phyloP scores from a whole-genome alignment of 2,113 vertebrate genomes.

The Otolemur garnettii region DNA sequence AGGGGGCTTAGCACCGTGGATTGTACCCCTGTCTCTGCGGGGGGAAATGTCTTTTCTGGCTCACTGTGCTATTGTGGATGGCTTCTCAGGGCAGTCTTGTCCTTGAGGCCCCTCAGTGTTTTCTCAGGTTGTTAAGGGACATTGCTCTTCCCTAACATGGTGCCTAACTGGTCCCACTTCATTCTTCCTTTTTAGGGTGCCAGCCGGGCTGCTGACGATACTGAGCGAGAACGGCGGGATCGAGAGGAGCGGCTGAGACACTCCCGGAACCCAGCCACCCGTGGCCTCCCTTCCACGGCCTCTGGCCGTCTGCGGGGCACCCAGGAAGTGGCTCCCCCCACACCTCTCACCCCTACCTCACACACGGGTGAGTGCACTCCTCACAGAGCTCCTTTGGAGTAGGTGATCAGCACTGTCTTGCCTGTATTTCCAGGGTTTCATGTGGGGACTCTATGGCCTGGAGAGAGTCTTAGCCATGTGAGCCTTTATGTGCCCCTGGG shows the following conservation, averaged over 20 bases:
- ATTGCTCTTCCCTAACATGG: neutral
- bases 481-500: neutral
- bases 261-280: constrained; percentile 92
- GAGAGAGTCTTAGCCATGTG: too few species aligned
- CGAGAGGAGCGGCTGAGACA: constrained; percentile 96
- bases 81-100: neutral
- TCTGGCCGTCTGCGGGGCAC: constrained; percentile 94
- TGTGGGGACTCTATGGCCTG: neutral
- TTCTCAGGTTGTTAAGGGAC: neutral
- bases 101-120: neutral
- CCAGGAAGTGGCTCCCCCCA: constrained; percentile 92
- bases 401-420: too few species aligned
- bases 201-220: constrained; percentile 94
- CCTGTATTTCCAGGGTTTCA: too few species aligned
- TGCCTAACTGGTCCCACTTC: constrained; percentile 57
- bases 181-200: constrained; percentile 89
- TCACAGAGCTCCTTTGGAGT: neutral
- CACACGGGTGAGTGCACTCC: constrained; percentile 91
- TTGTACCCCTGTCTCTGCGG: too few species aligned
- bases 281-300: constrained; percentile 93
- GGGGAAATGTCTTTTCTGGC: neutral
- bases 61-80: accelerated
- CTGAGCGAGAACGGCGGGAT: constrained; percentile 95
- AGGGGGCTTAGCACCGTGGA: neutral
- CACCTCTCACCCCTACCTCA: constrained; percentile 95